A percentile compares a stretch with the other conserved stretches of the same genome.
phyloP scores from a whole-genome alignment of 2,113 vertebrate species.

The Panurus biarmicus region DNA sequence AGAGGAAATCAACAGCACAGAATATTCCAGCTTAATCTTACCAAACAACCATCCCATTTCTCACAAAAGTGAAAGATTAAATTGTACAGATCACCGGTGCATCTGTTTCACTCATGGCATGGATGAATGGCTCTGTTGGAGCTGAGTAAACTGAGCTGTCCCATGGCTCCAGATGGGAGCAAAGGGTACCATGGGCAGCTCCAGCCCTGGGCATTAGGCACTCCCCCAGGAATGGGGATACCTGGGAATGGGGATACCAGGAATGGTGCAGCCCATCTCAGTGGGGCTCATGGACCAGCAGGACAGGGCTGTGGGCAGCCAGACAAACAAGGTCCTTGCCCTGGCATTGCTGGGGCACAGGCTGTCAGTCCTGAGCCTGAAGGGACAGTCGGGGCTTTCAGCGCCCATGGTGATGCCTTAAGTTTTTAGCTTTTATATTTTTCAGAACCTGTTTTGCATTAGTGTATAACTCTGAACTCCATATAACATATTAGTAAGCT shows the following conservation, averaged over 20 bases:
- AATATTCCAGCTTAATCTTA: background rate
- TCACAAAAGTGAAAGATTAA: background rate
- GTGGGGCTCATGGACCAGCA: background rate
- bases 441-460: background rate
- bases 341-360: background rate
- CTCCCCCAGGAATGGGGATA: too few relatives aligned
- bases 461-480: background rate
- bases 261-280: background rate
- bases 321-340: background rate
- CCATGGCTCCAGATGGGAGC: background rate
- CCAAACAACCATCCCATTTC: background rate
- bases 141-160: rapidly evolving
- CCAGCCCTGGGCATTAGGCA: too few relatives aligned
- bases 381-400: background rate
- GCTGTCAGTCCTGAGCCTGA: background rate
- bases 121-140: background rate
- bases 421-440: background rate
- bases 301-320: background rate
- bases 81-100: background rate
- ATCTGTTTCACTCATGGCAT: background rate
- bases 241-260: too few relatives aligned
- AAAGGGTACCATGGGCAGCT: background rate
- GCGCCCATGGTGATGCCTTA: background rate
- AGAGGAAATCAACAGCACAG: background rate
- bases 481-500: background rate